Evolutionary conservation across 2,113 vertebrate species (phyloP), one percentile per base, ranked within the genome.

Genomic region (Entelurus aequoreus): DNA sequence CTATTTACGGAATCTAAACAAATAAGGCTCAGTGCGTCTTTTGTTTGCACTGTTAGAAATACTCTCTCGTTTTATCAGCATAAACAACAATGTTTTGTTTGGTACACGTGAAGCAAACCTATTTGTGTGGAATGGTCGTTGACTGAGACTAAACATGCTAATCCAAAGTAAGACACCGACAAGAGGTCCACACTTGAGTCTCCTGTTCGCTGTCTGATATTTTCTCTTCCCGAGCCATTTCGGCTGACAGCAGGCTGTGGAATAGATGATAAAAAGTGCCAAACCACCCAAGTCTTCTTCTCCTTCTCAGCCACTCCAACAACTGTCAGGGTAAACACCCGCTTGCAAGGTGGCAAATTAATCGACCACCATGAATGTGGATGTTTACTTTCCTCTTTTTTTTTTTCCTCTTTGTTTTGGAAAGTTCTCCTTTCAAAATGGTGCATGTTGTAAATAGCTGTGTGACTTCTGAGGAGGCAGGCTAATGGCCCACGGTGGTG

Each of bases 1-100:
- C 82, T 86, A 86, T 86, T 86, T 86, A 72, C 78, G 72, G 79
- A 88, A 75, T 82, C 58, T 58, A 78, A 79, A 82, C 82, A 63
- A 79, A 77, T 71, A 68, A 79, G 79, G 74, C 77, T 81, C 76
- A 62, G 77, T 76, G 68, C 69, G 72, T 46, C 8, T 44, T 46
- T 28, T 50, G 6, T 58, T 58, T 58, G 37, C 71, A 75, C 60
- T 82, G 63, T 60, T 56, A 64, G 47, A 77, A 37, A 51, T 28
- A 54, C 68, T 69, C 68, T 69, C 13, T 61, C 71, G 38, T 56
- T 71, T 64, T 40, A 62, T 64, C 48, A 68, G 66, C 71, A 78
- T 67, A 83, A 69, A 79, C 60, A 62, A 74, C 57, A 65, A 61
- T 69, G 11, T 78, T 79, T 79, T 64, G 77, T 74, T 81, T 58